Conservation (phyloP, 1,140 invertebrate genomes). For the Frieseomelitta varia region DNA sequence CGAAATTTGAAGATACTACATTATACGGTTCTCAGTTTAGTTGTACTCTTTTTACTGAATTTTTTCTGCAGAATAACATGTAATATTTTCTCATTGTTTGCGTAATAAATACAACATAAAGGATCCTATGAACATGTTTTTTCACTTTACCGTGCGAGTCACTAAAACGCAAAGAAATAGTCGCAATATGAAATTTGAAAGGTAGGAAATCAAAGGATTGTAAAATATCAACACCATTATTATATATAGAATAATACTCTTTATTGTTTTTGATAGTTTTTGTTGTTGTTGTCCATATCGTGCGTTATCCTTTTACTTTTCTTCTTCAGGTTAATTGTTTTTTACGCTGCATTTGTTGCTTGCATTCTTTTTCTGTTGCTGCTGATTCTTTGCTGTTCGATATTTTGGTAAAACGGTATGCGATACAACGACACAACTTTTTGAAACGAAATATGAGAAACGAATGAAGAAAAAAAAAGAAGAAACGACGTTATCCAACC, state of each 20-base stretch:
- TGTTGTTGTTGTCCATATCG: conserved; percentile 78
- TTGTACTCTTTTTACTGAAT: too few species aligned
- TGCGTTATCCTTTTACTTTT: conserved; percentile 72
- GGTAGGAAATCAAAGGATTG: neutral
- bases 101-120: too few species aligned
- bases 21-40: too few species aligned
- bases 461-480: conserved; percentile 52
- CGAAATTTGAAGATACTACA: too few species aligned
- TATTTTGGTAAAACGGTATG: conserved; percentile 64
- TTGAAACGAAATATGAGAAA: conserved; percentile 52
- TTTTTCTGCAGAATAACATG: too few species aligned
- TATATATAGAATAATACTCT: conserved; percentile 83
- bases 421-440: conserved; percentile 61
- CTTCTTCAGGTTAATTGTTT: conserved; percentile 62
- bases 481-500: conserved; percentile 58
- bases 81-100: too few species aligned
- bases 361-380: conserved; percentile 52
- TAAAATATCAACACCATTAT: conserved; percentile 64
- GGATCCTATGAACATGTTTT: neutral
- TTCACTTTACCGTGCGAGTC: too few species aligned
- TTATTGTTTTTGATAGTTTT: conserved; percentile 82
- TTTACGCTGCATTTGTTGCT: conserved; percentile 42
- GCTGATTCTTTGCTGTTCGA: conserved; percentile 42
- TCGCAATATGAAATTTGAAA: neutral
- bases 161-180: too few species aligned